These are phyloP conservation scores for Ictalurus furcatus DNA, from an alignment of 2,113 vertebrate genomes.

Conservation along the genomic window DNA sequence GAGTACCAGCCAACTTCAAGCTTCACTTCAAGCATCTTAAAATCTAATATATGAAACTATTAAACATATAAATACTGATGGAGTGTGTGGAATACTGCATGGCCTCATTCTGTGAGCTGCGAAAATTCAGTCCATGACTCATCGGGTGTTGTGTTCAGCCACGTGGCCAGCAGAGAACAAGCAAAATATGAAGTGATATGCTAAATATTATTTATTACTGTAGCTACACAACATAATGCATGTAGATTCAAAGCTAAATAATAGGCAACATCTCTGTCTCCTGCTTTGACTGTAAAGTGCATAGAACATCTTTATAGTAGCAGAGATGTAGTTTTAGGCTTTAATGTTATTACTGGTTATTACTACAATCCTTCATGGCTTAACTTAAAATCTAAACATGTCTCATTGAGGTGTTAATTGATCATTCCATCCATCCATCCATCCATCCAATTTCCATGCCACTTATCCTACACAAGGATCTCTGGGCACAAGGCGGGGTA, in stretches of 20 bases:
- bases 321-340: neutral
- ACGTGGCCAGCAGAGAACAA: neutral
- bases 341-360: neutral
- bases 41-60: neutral
- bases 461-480: too few species aligned
- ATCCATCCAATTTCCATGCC: too few species aligned
- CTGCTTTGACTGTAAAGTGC: neutral
- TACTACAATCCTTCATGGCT: neutral
- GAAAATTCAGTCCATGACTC: constrained; percentile 27
- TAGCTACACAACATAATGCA: neutral
- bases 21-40: neutral
- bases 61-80: neutral
- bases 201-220: neutral
- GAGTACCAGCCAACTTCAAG: neutral
- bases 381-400: neutral
- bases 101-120: neutral
- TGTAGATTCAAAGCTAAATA: neutral
- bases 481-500: too few species aligned
- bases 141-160: constrained; percentile 12
- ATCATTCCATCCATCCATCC: too few species aligned
- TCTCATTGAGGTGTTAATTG: neutral
- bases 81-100: neutral
- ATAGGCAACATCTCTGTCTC: neutral
- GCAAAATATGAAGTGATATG: neutral
- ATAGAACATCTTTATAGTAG: neutral